These are phyloP conservation scores for Drosophila robusta DNA, from an alignment of 2,888 invertebrate species.

Conservation along the genomic window DNA sequence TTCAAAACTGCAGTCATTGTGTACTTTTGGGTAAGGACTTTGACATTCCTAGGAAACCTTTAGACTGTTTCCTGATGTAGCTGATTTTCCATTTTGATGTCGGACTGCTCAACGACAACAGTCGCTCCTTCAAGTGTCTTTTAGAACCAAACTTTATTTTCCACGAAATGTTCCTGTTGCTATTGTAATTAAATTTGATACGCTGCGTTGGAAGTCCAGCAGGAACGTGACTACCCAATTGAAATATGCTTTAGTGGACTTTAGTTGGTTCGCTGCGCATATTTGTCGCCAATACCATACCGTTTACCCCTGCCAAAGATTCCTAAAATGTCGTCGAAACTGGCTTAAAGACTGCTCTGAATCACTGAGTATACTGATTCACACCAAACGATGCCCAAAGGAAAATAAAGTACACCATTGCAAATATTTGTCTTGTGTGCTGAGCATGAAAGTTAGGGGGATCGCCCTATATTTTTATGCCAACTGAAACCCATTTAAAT, in stretches of 20 bases:
- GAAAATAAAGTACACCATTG: conserved; percentile 34
- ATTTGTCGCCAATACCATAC: conserved; percentile 58
- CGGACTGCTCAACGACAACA: conserved; percentile 13
- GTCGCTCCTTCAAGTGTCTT: conserved; percentile 61
- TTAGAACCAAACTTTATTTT: conserved; percentile 35
- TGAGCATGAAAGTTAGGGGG: conserved; percentile 22
- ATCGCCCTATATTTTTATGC: conserved; percentile 79
- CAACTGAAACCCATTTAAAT: conserved; percentile 82
- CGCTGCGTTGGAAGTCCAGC: conserved; percentile 48
- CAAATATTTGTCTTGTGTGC: conserved; percentile 52
- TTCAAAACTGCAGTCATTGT: conserved; percentile 57
- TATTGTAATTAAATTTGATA: conserved; percentile 74
- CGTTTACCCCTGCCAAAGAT: conserved; percentile 3
- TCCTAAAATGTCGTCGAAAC: conserved; percentile 40
- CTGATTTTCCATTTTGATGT: conserved; percentile 36
- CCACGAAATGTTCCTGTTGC: conserved; percentile 29
- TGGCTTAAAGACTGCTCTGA: conserved; percentile 44
- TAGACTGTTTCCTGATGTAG: conserved; percentile 60
- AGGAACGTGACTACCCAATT: conserved; percentile 38
- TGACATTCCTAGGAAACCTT: background rate
- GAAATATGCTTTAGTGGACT: conserved; percentile 36
- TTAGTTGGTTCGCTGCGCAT: conserved; percentile 59
- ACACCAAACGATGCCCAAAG: conserved; percentile 64
- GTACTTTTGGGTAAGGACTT: no score
- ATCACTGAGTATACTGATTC: background rate